Conservation (phyloP, 1,140 invertebrate species). For the Saccostrea glomerata region DNA sequence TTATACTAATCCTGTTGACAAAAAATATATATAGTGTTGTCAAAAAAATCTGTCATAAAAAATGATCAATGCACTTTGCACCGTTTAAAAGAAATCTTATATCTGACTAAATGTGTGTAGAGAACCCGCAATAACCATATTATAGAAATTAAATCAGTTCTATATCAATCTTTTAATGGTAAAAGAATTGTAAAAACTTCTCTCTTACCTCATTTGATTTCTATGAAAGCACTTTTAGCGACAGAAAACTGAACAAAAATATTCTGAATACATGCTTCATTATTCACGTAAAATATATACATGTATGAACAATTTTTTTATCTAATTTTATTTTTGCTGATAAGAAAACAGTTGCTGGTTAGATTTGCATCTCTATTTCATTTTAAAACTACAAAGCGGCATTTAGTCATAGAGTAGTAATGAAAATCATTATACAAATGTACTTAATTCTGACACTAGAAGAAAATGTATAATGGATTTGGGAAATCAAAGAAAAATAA, state of each 20-base stretch:
- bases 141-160: no score
- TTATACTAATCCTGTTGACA: no score
- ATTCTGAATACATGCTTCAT: neutral
- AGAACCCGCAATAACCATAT: no score
- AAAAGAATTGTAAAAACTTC: neutral
- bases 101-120: no score
- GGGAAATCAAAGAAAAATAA: conserved; percentile 9
- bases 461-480: neutral
- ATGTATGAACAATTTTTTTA: neutral
- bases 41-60: no score
- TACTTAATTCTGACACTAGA: neutral
- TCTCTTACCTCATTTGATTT: conserved; percentile 19
- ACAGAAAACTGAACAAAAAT: neutral
- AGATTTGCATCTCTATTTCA: conserved; percentile 17
- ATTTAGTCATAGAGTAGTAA: neutral
- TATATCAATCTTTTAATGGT: neutral
- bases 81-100: no score
- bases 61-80: no score
- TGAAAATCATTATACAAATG: conserved; percentile 14
- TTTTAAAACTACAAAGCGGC: neutral
- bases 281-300: neutral
- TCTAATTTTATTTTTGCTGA: neutral
- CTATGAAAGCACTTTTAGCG: neutral
- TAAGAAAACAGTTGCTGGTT: neutral
- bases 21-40: no score